Conservation (phyloP, 2,113 vertebrate species). For the Rhombomys opimus region DNA sequence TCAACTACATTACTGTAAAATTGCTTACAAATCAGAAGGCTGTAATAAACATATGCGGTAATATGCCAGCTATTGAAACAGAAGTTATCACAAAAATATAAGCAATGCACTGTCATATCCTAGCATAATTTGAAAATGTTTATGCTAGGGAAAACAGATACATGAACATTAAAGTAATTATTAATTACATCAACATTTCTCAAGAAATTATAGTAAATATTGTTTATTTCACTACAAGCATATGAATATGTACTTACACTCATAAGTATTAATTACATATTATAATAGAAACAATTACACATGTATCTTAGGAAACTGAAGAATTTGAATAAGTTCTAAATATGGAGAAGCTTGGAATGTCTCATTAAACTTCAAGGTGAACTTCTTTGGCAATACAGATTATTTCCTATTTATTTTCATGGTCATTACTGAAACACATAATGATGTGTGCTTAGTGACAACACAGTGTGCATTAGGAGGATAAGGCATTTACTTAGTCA, state of each 20-base stretch:
- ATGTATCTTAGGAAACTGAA: slow-evolving; percentile 5
- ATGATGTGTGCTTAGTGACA: background rate
- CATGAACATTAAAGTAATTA: background rate
- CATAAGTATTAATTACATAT: background rate
- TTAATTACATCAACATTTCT: slow-evolving; percentile 19
- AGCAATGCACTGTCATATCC: background rate
- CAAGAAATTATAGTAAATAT: background rate
- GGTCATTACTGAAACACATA: slow-evolving; percentile 1
- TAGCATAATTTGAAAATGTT: background rate
- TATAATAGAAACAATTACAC: background rate
- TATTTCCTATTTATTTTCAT: slow-evolving; percentile 22
- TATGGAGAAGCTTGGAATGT: background rate
- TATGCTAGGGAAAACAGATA: background rate
- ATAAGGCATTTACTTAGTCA: background rate
- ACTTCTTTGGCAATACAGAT: background rate
- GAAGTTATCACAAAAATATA: background rate
- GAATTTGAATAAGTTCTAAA: background rate
- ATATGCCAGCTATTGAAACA: background rate
- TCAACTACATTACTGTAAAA: background rate
- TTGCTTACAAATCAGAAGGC: background rate
- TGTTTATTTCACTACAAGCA: background rate
- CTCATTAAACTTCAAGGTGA: slow-evolving; percentile 46
- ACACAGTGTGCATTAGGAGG: background rate
- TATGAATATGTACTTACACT: slow-evolving; percentile 7
- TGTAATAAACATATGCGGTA: background rate